These are phyloP conservation scores for Eurytoma adleriae DNA, from an alignment of 2,888 invertebrate species.

Conservation along the genomic window DNA sequence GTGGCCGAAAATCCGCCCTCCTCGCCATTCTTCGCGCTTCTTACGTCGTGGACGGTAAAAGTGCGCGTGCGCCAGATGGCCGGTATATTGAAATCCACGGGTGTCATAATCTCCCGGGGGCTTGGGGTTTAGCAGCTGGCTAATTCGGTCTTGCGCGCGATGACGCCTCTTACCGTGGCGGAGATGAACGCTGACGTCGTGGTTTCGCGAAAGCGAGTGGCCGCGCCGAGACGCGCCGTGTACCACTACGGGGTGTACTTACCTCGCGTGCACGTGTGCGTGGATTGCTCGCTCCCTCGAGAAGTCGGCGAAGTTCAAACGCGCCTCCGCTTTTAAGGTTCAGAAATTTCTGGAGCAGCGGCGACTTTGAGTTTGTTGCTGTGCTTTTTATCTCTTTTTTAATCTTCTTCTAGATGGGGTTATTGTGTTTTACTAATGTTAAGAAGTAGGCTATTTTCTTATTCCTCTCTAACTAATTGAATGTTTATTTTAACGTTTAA, in stretches of 20 bases:
- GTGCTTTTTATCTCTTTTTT: too few species aligned
- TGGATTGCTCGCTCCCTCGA: constrained; percentile 13
- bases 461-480: too few species aligned
- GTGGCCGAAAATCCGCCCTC: constrained; percentile 63
- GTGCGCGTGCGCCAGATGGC: constrained; percentile 1
- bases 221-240: not conserved
- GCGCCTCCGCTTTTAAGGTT: not conserved
- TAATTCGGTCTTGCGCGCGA: constrained; percentile 60
- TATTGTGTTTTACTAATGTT: too few species aligned
- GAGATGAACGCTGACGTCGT: not conserved
- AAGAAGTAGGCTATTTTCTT: too few species aligned
- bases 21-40: constrained; percentile 31
- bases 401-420: too few species aligned
- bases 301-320: constrained; percentile 40
- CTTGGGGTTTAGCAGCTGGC: constrained; percentile 64
- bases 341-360: not conserved
- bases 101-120: constrained; percentile 66
- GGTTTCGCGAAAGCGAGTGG: constrained; percentile 2
- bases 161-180: not conserved
- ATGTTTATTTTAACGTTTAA: too few species aligned
- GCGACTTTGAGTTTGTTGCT: too few species aligned
- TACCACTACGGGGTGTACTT: not conserved
- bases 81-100: constrained; percentile 51
- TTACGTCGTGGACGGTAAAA: not conserved
- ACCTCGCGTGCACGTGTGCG: not conserved